A percentile compares a stretch with the other conserved stretches of the same genome.
Evolutionary conservation across 92 coral and sea anemone species (phyloP).

Genomic region (Anthopleura xanthogrammica): DNA sequence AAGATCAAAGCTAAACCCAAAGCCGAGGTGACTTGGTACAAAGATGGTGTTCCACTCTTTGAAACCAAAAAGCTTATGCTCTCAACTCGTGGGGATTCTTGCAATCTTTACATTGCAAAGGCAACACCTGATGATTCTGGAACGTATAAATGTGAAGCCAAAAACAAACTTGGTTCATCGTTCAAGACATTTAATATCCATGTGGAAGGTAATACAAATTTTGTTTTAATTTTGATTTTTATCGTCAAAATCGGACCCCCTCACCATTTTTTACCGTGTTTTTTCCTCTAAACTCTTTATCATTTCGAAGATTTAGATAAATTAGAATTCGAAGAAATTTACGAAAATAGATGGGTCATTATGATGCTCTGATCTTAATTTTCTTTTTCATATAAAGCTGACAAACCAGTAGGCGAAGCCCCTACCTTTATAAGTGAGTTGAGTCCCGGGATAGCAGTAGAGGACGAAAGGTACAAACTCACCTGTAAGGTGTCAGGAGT

Average conservation of each 20-base stretch:
- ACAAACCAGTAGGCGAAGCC: conserved; percentile 48
- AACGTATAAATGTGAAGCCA: conserved; percentile 86
- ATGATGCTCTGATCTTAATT: background rate
- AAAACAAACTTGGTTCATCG: conserved; percentile 70
- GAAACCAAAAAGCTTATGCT: conserved; percentile 65
- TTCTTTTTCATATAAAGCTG: conserved; percentile 10
- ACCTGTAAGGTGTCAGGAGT: conserved; percentile 60
- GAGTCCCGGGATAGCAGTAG: conserved; percentile 56
- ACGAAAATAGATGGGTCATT: background rate
- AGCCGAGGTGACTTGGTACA: conserved; percentile 94
- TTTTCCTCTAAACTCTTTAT: background rate
- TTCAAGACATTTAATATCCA: conserved; percentile 64
- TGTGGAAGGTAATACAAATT: conserved; percentile 63
- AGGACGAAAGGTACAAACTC: conserved; percentile 63
- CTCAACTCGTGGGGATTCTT: conserved; percentile 67
- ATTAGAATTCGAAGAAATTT: background rate
- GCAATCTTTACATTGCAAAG: conserved; percentile 54
- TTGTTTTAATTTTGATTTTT: background rate
- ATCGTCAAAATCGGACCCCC: background rate
- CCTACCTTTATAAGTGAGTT: conserved; percentile 79
- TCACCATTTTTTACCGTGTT: background rate
- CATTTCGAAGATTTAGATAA: background rate
- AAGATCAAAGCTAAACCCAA: conserved; percentile 77
- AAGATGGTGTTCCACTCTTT: conserved; percentile 67
- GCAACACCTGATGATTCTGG: conserved; percentile 76